Evolutionary conservation across 2,797 vertebrate genomes (phyloP).

Genomic region (Enteromius treurensis): DNA sequence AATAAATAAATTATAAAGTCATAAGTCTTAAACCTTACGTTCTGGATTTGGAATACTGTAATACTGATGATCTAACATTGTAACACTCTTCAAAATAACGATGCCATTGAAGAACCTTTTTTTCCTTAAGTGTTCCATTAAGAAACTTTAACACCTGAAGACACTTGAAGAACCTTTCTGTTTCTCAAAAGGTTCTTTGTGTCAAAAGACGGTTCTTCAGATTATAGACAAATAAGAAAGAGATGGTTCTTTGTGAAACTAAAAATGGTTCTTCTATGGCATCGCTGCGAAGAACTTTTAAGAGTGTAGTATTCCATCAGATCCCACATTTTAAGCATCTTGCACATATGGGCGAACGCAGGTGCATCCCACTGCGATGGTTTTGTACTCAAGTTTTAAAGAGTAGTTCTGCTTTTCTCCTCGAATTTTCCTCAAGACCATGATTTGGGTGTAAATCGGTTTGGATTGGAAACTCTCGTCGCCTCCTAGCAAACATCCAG

Average conservation of each 20-base stretch:
- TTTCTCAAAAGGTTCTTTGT: no score
- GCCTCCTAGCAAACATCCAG: conserved; percentile 65
- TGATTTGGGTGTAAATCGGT: conserved; percentile 73
- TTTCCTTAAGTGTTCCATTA: no score
- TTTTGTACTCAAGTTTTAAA: conserved; percentile 71
- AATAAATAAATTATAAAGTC: conserved; percentile 26
- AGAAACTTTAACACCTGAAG: no score
- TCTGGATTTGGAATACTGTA: neutral
- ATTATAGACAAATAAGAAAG: no score
- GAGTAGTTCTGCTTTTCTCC: conserved; percentile 48
- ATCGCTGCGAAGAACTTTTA: no score
- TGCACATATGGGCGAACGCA: conserved; percentile 69
- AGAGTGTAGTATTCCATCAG: neutral
- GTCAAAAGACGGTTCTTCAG: no score
- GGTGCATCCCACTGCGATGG: conserved; percentile 79
- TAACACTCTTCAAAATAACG: no score
- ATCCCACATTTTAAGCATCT: conserved; percentile 58
- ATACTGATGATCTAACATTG: neutral
- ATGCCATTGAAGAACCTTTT: no score
- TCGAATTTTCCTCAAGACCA: conserved; percentile 70
- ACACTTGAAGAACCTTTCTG: no score
- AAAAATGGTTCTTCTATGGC: no score
- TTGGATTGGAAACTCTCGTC: conserved; percentile 70
- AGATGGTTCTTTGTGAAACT: no score
- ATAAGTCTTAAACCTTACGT: neutral